These are phyloP conservation scores for Drosophila ironensis DNA, from an alignment of 1,140 invertebrate species.

Conservation along the genomic window DNA sequence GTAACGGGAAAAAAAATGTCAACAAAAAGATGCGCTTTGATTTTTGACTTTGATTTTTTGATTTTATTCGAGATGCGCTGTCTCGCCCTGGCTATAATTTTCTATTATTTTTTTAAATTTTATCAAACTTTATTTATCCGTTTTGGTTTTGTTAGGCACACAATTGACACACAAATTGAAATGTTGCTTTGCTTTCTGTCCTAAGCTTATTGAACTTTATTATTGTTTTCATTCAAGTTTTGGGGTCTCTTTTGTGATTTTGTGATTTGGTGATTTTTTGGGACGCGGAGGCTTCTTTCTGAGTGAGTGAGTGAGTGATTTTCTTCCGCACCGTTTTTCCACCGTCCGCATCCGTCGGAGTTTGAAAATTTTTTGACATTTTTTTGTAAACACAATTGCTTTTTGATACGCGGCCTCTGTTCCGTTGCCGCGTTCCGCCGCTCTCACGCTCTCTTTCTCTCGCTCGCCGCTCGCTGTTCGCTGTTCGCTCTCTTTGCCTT, in stretches of 20 bases:
- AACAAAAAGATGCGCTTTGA: too few relatives aligned
- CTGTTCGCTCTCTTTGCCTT: too few relatives aligned
- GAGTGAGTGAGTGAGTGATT: conserved; percentile 60
- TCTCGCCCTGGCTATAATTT: too few relatives aligned
- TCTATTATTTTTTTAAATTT: too few relatives aligned
- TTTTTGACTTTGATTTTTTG: background rate
- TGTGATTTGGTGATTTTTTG: background rate
- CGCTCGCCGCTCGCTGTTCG: too few relatives aligned
- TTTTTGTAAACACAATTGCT: conserved; percentile 2
- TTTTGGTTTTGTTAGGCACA: conserved; percentile 37
- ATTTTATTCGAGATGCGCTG: too few relatives aligned
- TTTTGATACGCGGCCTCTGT: background rate
- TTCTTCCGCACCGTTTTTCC: background rate
- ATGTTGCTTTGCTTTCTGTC: too few relatives aligned
- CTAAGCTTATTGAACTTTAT: background rate
- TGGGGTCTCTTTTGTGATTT: too few relatives aligned
- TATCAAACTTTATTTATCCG: too few relatives aligned
- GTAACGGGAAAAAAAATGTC: too few relatives aligned
- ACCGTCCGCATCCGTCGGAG: background rate
- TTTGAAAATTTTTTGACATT: background rate
- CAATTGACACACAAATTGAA: conserved; percentile 50
- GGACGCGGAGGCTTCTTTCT: conserved; percentile 5
- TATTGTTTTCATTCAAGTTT: too few relatives aligned
- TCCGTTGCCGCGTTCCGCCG: too few relatives aligned
- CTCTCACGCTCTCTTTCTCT: background rate